phyloP scores from a whole-genome alignment of 2,113 vertebrate genomes.

The Tenrec ecaudatus region DNA sequence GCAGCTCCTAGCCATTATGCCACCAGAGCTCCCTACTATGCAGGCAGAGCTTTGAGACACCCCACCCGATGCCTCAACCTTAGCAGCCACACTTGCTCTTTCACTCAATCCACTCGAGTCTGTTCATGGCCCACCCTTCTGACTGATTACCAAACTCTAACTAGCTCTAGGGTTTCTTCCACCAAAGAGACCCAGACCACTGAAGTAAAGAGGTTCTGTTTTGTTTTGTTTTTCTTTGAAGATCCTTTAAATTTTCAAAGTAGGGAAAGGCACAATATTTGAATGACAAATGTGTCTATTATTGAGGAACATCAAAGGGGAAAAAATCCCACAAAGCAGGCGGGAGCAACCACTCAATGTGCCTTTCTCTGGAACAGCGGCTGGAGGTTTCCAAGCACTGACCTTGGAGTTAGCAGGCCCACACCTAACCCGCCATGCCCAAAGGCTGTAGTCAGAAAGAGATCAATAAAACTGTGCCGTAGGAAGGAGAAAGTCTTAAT shows the following conservation, averaged over 20 bases:
- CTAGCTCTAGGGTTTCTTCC: neutral
- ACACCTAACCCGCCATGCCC: too few species aligned
- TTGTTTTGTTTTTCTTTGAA: neutral
- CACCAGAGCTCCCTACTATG: too few species aligned
- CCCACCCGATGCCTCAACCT: neutral
- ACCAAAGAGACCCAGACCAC: neutral
- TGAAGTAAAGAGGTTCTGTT: neutral
- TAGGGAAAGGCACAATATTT: constrained; percentile 18
- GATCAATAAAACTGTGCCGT: too few species aligned
- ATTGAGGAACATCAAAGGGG: constrained; percentile 42
- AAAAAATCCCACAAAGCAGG: neutral
- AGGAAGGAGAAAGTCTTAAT: neutral
- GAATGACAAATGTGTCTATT: constrained; percentile 21
- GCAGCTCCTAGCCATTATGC: neutral
- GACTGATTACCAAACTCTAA: neutral
- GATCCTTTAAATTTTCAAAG: neutral
- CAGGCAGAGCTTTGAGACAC: neutral
- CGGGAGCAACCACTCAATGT: constrained; percentile 64
- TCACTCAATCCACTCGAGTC: neutral
- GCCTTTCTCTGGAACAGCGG: too few species aligned
- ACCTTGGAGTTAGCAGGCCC: too few species aligned
- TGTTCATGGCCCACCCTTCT: neutral
- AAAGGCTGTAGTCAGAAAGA: too few species aligned
- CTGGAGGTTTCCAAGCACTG: too few species aligned
- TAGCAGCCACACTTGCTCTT: neutral